Evolutionary conservation across 1,140 invertebrate species (phyloP).

Genomic region (Cydia splendana): DNA sequence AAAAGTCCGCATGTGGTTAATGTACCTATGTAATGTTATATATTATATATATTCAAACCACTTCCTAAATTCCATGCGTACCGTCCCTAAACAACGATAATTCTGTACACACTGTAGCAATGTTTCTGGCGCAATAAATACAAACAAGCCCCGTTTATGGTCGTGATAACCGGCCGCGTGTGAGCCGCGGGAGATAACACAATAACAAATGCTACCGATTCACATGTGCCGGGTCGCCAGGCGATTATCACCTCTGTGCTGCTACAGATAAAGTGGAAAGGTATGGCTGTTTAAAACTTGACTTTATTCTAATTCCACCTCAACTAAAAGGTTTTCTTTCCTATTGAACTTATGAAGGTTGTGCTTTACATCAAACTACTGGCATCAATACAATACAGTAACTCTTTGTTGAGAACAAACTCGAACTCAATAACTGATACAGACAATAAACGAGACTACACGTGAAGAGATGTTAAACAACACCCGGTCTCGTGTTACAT

Average conservation of each 20-base stretch:
- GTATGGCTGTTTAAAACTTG: not conserved
- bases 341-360: not conserved
- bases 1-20: not conserved
- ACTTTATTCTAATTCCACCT: not conserved
- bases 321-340: not conserved
- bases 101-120: not conserved
- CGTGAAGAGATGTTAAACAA: not conserved
- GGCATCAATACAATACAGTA: too few relatives aligned
- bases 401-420: not conserved
- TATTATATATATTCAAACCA: not conserved
- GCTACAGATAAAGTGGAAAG: not conserved
- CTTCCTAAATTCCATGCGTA: not conserved
- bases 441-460: not conserved
- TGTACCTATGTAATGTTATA: too few relatives aligned
- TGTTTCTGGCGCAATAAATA: slow-evolving; percentile 22
- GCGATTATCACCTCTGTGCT: not conserved
- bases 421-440: not conserved
- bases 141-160: not conserved
- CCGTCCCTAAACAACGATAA: not conserved
- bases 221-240: not conserved
- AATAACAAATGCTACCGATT: slow-evolving; percentile 6
- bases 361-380: too few relatives aligned
- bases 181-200: slow-evolving; percentile 5
- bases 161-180: slow-evolving; percentile 6
- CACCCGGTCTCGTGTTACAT: not conserved